A percentile compares a stretch with the other conserved stretches of the same genome.
Evolutionary conservation across 2,888 invertebrate species (phyloP).

Genomic region (Lasioglossum oenotherae): DNA sequence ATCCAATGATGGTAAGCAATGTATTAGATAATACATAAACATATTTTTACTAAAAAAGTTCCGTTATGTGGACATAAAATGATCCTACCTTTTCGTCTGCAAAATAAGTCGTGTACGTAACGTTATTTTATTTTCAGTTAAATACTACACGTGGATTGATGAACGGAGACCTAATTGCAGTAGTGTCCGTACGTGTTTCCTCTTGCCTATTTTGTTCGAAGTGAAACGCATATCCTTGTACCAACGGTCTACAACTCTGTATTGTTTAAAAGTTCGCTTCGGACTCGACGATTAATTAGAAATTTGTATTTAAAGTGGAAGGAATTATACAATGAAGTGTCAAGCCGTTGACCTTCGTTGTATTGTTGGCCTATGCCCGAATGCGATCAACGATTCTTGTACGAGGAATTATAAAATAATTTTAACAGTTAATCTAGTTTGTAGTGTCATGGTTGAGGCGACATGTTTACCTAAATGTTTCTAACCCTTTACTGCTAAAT

Average conservation of each 20-base stretch:
- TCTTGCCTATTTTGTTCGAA: neutral
- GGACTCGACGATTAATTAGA: slow-evolving; percentile 20
- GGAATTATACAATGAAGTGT: neutral
- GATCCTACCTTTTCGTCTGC: neutral
- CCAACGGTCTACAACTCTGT: slow-evolving; percentile 11
- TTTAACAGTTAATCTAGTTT: slow-evolving; percentile 20
- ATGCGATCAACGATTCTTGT: slow-evolving; percentile 17
- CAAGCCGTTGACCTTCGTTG: slow-evolving; percentile 3
- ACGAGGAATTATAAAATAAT: slow-evolving; percentile 28
- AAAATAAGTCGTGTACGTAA: neutral
- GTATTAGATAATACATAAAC: neutral
- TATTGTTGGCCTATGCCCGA: slow-evolving; percentile 11
- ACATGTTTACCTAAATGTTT: slow-evolving; percentile 35
- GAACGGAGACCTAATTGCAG: neutral
- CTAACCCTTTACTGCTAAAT: slow-evolving; percentile 39
- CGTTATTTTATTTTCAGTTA: neutral
- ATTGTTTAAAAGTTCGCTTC: slow-evolving; percentile 34
- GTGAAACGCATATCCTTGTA: neutral
- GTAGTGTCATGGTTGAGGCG: slow-evolving; percentile 21
- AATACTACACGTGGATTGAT: neutral
- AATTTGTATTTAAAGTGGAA: slow-evolving; percentile 17
- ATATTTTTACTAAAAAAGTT: neutral
- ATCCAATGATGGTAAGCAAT: neutral
- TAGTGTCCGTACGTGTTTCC: neutral
- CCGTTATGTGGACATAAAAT: neutral